A percentile compares a stretch with the other conserved stretches of the same genome.
Conservation (phyloP, 2,888 invertebrate species). For the Sarcophaga caerulescens region DNA sequence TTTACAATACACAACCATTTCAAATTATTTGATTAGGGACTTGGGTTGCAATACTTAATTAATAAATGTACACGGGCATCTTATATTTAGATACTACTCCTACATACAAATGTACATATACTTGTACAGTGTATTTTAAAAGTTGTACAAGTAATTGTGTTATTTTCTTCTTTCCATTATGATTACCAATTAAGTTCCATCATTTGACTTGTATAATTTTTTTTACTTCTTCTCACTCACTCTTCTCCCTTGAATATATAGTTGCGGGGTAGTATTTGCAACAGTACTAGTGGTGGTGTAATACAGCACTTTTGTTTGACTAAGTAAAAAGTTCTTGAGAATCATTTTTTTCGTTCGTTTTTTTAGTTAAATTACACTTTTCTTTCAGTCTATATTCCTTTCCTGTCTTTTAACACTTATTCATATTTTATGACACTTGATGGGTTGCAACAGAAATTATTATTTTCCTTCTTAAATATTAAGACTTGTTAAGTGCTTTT, state of each 20-base stretch:
- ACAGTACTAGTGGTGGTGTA: neutral
- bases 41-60: neutral
- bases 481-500: neutral
- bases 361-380: neutral
- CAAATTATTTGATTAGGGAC: neutral
- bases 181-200: conserved; percentile 66
- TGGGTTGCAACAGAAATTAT: conserved; percentile 49
- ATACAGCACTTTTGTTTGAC: conserved; percentile 7
- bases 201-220: conserved; percentile 50
- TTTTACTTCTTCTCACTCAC: conserved; percentile 9
- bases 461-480: neutral
- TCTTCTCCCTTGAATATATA: no score
- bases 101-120: neutral
- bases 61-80: neutral
- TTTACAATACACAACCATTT: neutral
- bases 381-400: neutral
- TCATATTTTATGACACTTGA: conserved; percentile 66
- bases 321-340: conserved; percentile 58
- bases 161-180: conserved; percentile 58
- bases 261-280: neutral
- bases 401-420: conserved; percentile 23
- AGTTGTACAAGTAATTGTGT: conserved; percentile 54
- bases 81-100: neutral
- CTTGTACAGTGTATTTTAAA: conserved; percentile 11
- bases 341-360: conserved; percentile 34